Evolutionary conservation across 2,797 vertebrate species (phyloP).

Genomic region (Balearica regulorum): DNA sequence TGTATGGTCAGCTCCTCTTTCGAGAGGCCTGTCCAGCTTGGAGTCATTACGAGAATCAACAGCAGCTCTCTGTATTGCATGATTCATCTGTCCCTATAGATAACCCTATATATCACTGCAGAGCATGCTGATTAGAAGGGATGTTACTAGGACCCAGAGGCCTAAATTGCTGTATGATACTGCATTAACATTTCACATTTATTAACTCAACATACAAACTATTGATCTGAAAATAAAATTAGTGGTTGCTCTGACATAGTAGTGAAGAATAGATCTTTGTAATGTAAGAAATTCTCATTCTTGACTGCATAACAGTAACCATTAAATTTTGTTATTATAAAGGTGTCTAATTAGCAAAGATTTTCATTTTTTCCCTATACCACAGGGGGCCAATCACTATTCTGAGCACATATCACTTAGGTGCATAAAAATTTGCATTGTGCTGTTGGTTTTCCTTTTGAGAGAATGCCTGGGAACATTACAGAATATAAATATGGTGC

Average conservation of each 20-base stretch:
- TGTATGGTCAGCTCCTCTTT: conserved; percentile 60
- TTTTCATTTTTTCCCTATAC: conserved; percentile 68
- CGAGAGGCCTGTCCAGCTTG: conserved; percentile 29
- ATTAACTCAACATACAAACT: conserved; percentile 67
- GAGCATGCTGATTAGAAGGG: conserved; percentile 50
- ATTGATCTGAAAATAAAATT: conserved; percentile 75
- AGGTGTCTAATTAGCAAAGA: conserved; percentile 74
- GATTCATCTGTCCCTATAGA: conserved; percentile 42
- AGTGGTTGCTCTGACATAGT: conserved; percentile 37
- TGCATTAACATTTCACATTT: conserved; percentile 67
- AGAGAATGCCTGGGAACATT: conserved; percentile 56
- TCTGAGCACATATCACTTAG: conserved; percentile 74
- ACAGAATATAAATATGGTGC: conserved; percentile 39
- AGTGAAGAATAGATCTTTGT: conserved; percentile 56
- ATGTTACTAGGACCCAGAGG: conserved; percentile 29
- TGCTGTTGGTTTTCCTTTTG: conserved; percentile 61
- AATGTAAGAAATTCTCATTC: conserved; percentile 52
- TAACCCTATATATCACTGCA: conserved; percentile 32
- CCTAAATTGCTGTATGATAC: conserved; percentile 62
- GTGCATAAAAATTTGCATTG: conserved; percentile 74
- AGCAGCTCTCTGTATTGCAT: not conserved
- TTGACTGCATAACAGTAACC: conserved; percentile 63
- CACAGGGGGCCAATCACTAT: conserved; percentile 65
- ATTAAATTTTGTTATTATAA: conserved; percentile 71
- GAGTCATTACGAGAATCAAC: conserved; percentile 29